A percentile compares a stretch with the other conserved stretches of the same genome.
These are phyloP conservation scores for Thalassarche chlororhynchos DNA, from an alignment of 2,113 vertebrate genomes.

Conservation along the genomic window DNA sequence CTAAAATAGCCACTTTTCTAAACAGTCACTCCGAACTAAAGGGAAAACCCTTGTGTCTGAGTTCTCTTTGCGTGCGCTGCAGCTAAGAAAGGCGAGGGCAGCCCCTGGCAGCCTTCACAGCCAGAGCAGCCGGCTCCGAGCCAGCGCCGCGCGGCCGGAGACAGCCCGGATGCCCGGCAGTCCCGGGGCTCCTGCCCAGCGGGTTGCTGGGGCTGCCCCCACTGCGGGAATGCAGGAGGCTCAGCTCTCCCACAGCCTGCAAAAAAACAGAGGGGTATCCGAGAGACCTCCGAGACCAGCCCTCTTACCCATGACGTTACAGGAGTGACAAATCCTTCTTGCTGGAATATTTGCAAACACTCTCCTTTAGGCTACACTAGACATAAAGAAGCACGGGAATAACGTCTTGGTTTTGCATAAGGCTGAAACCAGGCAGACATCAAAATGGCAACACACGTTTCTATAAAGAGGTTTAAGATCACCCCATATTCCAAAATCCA, in stretches of 20 bases:
- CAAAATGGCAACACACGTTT: not conserved
- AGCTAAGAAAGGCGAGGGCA: not conserved
- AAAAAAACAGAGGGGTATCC: rapidly evolving
- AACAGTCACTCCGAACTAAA: not conserved
- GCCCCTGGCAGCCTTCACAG: not conserved
- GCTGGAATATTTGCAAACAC: not conserved
- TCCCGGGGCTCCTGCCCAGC: not conserved
- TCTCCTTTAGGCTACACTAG: not conserved
- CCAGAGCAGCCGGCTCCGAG: not conserved
- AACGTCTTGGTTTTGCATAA: not conserved
- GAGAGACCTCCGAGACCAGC: not conserved
- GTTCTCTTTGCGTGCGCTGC: not conserved
- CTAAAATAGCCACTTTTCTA: not conserved
- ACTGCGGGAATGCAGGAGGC: rapidly evolving
- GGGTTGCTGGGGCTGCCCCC: not conserved
- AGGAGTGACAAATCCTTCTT: not conserved
- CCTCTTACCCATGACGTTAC: not conserved
- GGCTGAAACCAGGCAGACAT: not conserved
- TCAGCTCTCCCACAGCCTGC: not conserved
- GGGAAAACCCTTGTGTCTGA: not conserved
- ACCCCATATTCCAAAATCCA: not conserved
- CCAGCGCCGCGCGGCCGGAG: rapidly evolving
- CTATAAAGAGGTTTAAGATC: not conserved
- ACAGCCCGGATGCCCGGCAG: rapidly evolving
- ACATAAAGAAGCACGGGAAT: not conserved